Percentiles rank a stretch among this genome's conserved stretches.
Evolutionary conservation across 2,888 invertebrate genomes (phyloP).

Genomic region (Xiphydria camelus): DNA sequence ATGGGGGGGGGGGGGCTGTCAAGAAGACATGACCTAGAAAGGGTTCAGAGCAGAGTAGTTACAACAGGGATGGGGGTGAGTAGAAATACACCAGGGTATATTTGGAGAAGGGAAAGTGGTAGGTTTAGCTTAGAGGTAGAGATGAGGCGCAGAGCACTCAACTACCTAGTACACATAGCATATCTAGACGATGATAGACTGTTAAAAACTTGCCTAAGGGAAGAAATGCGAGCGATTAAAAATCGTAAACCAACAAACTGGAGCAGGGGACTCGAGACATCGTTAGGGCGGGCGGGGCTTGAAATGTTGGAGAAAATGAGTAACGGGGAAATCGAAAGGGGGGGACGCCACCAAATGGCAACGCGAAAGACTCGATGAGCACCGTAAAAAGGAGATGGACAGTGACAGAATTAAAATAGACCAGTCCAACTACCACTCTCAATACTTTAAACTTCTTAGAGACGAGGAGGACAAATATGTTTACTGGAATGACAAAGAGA

Average conservation of each 20-base stretch:
- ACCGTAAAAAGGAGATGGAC: too few relatives aligned
- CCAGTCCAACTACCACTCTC: too few relatives aligned
- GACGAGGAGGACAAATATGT: too few relatives aligned
- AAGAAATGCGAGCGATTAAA: background rate
- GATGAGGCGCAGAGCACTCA: background rate
- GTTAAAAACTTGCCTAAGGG: background rate
- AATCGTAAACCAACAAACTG: background rate
- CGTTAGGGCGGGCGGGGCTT: too few relatives aligned
- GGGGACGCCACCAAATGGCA: too few relatives aligned
- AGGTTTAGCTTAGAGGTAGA: background rate
- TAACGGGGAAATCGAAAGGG: too few relatives aligned
- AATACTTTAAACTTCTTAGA: too few relatives aligned
- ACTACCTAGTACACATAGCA: constrained; percentile 1
- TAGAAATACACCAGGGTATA: constrained; percentile 2
- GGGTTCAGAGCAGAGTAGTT: background rate
- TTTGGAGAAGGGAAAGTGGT: constrained; percentile 1
- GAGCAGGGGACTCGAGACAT: background rate
- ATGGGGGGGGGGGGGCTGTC: constrained; percentile 4
- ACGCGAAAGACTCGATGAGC: too few relatives aligned
- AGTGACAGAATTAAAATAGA: too few relatives aligned
- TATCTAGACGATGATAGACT: background rate
- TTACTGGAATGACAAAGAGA: too few relatives aligned
- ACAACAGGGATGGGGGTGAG: constrained; percentile 5
- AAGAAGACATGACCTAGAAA: background rate
- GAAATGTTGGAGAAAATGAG: too few relatives aligned